Evolutionary conservation across 2,797 vertebrate genomes (phyloP).

Genomic region (Tympanoctomys barrerae): DNA sequence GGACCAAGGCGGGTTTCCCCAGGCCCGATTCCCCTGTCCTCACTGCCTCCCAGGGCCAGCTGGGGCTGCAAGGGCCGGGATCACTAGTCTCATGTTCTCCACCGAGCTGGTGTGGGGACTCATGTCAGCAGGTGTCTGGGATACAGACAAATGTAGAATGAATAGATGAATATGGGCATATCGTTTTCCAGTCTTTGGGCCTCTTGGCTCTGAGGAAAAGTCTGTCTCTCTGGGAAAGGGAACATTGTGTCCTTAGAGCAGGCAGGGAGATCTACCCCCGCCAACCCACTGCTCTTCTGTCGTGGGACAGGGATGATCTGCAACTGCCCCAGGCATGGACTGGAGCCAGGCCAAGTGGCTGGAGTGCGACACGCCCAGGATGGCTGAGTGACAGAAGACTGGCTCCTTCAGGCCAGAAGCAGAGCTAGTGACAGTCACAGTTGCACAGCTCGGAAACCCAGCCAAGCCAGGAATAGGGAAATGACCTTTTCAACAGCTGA

Average conservation of each 20-base stretch:
- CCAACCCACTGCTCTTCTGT: conserved; percentile 4
- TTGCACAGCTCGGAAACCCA: conserved; percentile 67
- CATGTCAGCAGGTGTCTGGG: background rate
- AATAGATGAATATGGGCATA: background rate
- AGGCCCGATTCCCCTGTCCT: background rate
- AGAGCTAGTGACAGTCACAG: conserved; percentile 77
- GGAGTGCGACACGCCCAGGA: conserved; percentile 32
- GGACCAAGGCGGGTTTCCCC: background rate
- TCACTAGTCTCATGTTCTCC: background rate
- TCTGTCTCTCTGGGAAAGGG: background rate
- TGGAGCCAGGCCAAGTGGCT: conserved; percentile 64
- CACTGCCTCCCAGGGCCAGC: background rate
- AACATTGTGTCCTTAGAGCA: conserved; percentile 62
- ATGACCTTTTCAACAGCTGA: conserved; percentile 82
- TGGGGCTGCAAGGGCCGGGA: background rate
- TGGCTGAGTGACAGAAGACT: conserved; percentile 70
- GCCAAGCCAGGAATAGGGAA: conserved; percentile 82
- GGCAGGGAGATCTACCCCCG: background rate
- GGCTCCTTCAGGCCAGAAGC: conserved; percentile 61
- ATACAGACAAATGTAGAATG: background rate
- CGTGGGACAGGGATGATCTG: conserved; percentile 7
- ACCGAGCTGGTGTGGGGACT: background rate
- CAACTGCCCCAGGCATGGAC: conserved; percentile 13
- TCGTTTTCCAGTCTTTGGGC: background rate
- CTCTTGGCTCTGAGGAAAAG: conserved; percentile 20